phyloP scores from a whole-genome alignment of 2,888 invertebrate species.

The Oxytorus armatus region DNA sequence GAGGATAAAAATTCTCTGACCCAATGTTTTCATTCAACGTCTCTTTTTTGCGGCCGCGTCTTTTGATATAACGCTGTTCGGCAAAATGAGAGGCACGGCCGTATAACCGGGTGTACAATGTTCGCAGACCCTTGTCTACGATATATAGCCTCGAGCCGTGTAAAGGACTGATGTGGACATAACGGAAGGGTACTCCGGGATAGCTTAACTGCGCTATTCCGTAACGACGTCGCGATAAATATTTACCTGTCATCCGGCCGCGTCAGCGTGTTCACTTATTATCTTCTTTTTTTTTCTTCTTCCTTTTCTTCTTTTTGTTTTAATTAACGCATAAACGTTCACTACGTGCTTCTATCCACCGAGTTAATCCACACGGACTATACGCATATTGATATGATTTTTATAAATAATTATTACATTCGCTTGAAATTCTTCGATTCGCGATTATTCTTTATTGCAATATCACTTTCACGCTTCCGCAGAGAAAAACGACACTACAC shows the following conservation, averaged over 20 bases:
- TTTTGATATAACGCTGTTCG: constrained; percentile 36
- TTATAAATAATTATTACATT: background rate
- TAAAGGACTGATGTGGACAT: constrained; percentile 49
- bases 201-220: constrained; percentile 58
- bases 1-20: too few relatives aligned
- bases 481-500: constrained; percentile 16
- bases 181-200: constrained; percentile 40
- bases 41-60: background rate
- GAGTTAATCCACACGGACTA: constrained; percentile 39
- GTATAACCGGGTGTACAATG: constrained; percentile 25
- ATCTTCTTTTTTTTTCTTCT: background rate
- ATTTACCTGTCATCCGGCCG: constrained; percentile 80
- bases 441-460: constrained; percentile 8
- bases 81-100: constrained; percentile 29
- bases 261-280: constrained; percentile 43
- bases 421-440: constrained; percentile 10
- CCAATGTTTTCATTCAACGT: too few relatives aligned
- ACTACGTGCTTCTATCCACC: constrained; percentile 54
- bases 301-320: constrained; percentile 66
- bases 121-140: constrained; percentile 31
- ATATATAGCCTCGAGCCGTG: constrained; percentile 18
- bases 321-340: constrained; percentile 74
- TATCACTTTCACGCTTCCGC: constrained; percentile 29
- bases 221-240: constrained; percentile 73
- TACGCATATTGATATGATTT: background rate